Evolutionary conservation across 2,888 invertebrate genomes (phyloP), one percentile per base, ranked within the genome.

Genomic region (Teinopalpus imperialis): DNA sequence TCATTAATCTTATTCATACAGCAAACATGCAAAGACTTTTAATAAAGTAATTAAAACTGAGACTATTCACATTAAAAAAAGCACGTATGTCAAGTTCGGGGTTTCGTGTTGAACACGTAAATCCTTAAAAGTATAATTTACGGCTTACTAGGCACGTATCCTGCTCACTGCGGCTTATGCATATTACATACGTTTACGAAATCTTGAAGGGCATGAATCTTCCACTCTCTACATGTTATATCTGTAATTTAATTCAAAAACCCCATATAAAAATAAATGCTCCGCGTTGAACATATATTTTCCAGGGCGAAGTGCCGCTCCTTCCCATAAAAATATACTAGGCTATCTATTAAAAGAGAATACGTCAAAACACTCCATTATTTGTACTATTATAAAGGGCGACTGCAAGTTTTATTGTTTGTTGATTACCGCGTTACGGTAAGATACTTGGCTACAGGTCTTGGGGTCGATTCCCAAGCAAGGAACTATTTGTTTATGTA

Each of bases 231-330:
- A 4, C 5, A 5, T 7, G 13, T 29, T 24, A 24, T 24, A 12
- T 37, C 6, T 7, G 37, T 44, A 44, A 44, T 44, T 44, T 20
- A 44, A 44, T 44, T 44, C 31, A 5, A 20, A 39, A 18, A 31
- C 37, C 24, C 37, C 13, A 16, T 26, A 44, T 31, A 39, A 32
- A 39, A 26, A 32, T 26, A 39, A 29, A 44, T 18, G 43, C 44
- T 23, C 20, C 3, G 2, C 10, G 13, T 12, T 10, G 18, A 24
- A 37, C 26, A 31, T 39, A 37, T 31, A 44, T 44, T 20, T 24
- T n/a, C n/a, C 24, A 13, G 10, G 23, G 23, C 12, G 37, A 30
- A 37, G 37, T 37, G 13, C 10, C 21, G 3, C 18, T 26, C 13
- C 8, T 14, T 3, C 32, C 20, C 32, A 42, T 31, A 40, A 30